Conservation (phyloP, 2,113 vertebrate species). For the Nibea coibor region DNA sequence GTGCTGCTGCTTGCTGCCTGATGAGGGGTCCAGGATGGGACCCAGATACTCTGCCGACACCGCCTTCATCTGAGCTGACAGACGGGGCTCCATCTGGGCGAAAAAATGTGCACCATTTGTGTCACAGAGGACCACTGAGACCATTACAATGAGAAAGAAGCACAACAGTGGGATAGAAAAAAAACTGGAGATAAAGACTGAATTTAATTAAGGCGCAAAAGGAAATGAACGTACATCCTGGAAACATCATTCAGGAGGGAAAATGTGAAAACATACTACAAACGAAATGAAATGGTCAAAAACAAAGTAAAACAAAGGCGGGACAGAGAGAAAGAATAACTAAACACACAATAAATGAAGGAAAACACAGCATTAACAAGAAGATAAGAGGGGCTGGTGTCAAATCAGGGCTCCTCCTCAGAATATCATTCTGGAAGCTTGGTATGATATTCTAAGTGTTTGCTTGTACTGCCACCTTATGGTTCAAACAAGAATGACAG, state of each 20-base stretch:
- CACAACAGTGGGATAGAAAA: neutral
- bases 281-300: too few species aligned
- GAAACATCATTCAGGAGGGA: conserved; percentile 5
- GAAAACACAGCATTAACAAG: neutral
- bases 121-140: neutral
- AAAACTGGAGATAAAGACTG: conserved; percentile 18
- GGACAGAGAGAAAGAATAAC: neutral
- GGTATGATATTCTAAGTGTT: neutral
- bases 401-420: neutral
- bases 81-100: conserved; percentile 90
- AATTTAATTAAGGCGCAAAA: conserved; percentile 27
- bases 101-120: conserved; percentile 10
- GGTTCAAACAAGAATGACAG: conserved; percentile 46
- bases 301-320: too few species aligned
- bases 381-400: conserved; percentile 1
- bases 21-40: conserved; percentile 87
- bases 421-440: conserved; percentile 9
- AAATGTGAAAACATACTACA: neutral
- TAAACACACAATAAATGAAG: neutral
- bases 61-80: conserved; percentile 95
- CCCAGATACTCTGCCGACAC: conserved; percentile 94
- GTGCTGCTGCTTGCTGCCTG: conserved; percentile 83
- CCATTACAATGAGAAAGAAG: neutral
- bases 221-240: conserved; percentile 17
- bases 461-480: conserved; percentile 72